These are phyloP conservation scores for Epiblema foenella DNA, from an alignment of 2,888 invertebrate species.

Conservation along the genomic window DNA sequence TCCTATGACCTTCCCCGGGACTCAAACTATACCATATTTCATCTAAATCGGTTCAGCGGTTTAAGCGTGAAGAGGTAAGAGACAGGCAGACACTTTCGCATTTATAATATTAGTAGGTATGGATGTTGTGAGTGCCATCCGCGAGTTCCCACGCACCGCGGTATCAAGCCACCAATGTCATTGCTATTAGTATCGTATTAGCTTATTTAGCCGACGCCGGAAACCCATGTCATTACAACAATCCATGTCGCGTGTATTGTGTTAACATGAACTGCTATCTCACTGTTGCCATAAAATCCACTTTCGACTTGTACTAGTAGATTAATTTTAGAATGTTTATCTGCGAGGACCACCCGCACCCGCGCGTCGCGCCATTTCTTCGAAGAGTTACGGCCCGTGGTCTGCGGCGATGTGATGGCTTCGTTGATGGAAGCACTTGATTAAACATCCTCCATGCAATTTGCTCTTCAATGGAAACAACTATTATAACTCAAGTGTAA, in stretches of 20 bases:
- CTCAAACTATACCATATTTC: no score
- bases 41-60: no score
- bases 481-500: constrained; percentile 3
- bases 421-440: constrained; percentile 7
- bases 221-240: constrained; percentile 28
- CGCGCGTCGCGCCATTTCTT: no score
- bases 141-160: not conserved
- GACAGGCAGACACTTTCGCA: no score
- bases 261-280: constrained; percentile 20
- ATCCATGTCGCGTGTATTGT: constrained; percentile 17
- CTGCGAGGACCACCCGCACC: constrained; percentile 24
- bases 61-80: no score
- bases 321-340: constrained; percentile 22
- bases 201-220: constrained; percentile 20
- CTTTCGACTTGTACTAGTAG: constrained; percentile 1
- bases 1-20: no score
- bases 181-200: constrained; percentile 17
- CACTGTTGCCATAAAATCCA: constrained; percentile 23
- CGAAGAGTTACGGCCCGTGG: not conserved
- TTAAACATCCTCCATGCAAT: constrained; percentile 9
- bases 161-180: constrained; percentile 20
- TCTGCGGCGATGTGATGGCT: not conserved
- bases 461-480: constrained; percentile 1
- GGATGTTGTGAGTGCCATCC: constrained; percentile 6
- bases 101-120: no score